Evolutionary conservation across 2,797 vertebrate species (phyloP), one percentile per base, ranked within the genome.

Genomic region (Aselliscus stoliczkanus): DNA sequence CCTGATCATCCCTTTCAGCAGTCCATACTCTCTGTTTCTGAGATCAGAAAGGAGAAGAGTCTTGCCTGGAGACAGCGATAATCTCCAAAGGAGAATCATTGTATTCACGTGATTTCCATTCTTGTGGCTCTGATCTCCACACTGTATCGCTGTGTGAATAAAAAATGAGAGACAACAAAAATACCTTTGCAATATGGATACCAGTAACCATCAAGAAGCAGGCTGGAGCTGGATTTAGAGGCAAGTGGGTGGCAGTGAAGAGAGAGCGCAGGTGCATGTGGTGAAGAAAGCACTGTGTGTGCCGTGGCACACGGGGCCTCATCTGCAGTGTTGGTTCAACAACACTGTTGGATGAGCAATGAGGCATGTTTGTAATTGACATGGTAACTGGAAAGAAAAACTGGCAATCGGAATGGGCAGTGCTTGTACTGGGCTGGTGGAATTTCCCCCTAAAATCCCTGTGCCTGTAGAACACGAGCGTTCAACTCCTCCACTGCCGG

Each of bases 221-320:
- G 29, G 20, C 25, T 29, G 7, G 83, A 75, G 31, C 39, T 39
- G 9, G 23, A 44, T 37, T 67, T 72, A 72, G 60, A 80, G 31
- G 23, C 11, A 72, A 23, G 4, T 7, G 5, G 39, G 37, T 64
- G 20, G 65, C 90, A 93, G n/a, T 31, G 15, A 56, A 88, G 54
- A 9, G n/a, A 62, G 29, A 11, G 15, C 10, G 2, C 0, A 2
- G 44, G 60, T 29, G 11, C 3, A 0, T 17, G 12, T 1, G 10
- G 11, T 42, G 17, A 50, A 92, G 20, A 31, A 29, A 5, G 7
- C 73, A 12, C 12, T 31, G 2, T 1, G 12, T 1, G 0, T 31
- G 4, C 4, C 11, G 10, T 1, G 4, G 5, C 37, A 17, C 15
- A 3, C 3, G 42, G 17, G 8, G 8, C 14, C 17, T 65, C 4